phyloP scores from a whole-genome alignment of 2,888 invertebrate species.

The Eupithecia inturbata region DNA sequence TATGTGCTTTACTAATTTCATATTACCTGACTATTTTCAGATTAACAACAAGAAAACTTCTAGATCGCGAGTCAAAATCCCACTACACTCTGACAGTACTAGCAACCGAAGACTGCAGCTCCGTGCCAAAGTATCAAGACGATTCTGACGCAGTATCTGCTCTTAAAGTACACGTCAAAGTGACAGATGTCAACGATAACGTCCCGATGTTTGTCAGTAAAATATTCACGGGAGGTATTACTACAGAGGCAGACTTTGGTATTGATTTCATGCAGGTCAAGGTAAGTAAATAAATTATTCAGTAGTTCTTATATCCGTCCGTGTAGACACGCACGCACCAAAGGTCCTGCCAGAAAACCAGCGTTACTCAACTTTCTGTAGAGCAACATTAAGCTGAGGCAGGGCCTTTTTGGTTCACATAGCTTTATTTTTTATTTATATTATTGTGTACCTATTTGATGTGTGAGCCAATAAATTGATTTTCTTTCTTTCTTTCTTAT shows the following conservation, averaged over 20 bases:
- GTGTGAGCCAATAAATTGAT: no score
- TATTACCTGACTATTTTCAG: constrained; percentile 49
- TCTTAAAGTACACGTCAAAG: constrained; percentile 87
- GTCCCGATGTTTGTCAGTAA: constrained; percentile 91
- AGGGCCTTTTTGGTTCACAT: no score
- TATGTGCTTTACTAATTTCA: background rate
- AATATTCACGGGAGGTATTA: constrained; percentile 96
- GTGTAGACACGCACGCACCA: no score
- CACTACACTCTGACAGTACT: constrained; percentile 89
- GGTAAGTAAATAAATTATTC: constrained; percentile 69
- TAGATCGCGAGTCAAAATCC: constrained; percentile 90
- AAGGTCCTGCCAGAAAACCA: no score
- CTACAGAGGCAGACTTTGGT: constrained; percentile 96
- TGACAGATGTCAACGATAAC: constrained; percentile 96
- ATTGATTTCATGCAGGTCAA: constrained; percentile 93
- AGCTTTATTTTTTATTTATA: no score
- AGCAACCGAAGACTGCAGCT: constrained; percentile 92
- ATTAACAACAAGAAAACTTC: constrained; percentile 74
- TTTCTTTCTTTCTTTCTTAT: no score
- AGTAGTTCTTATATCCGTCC: no score
- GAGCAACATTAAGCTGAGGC: no score
- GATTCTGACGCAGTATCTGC: constrained; percentile 88
- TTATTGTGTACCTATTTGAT: no score
- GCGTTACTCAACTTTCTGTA: no score
- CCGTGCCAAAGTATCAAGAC: constrained; percentile 80